Evolutionary conservation across 2,888 invertebrate species (phyloP).

Genomic region (Pachymerium ferrugineum): DNA sequence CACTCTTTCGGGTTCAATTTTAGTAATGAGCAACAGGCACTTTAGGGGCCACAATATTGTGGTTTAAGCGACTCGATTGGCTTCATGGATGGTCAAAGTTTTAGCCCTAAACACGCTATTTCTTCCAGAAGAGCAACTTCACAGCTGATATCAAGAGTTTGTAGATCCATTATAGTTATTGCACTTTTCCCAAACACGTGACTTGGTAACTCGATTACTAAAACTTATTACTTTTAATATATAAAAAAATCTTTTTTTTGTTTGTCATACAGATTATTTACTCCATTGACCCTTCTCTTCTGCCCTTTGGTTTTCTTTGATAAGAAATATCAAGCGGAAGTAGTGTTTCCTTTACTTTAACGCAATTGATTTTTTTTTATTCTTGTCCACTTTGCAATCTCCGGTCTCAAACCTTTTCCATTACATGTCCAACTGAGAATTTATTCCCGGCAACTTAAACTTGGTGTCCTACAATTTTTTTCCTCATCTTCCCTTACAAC

Average conservation of each 20-base stretch:
- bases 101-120: neutral
- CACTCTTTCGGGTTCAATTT: neutral
- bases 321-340: neutral
- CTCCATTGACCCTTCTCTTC: neutral
- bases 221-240: too few species aligned
- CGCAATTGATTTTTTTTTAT: conserved; percentile 14
- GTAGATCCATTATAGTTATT: neutral
- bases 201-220: neutral
- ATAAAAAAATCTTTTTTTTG: neutral
- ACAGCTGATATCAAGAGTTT: conserved; percentile 11
- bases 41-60: neutral
- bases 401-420: neutral
- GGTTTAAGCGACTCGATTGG: neutral
- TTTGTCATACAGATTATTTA: neutral
- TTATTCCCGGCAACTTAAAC: neutral
- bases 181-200: neutral
- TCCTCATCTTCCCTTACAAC: neutral
- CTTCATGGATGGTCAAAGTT: conserved; percentile 5
- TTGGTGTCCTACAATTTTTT: neutral
- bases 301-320: neutral
- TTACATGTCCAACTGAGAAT: neutral
- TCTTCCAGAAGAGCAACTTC: neutral
- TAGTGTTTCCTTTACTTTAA: neutral
- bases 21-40: conserved; percentile 6
- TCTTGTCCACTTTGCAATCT: conserved; percentile 14